Percentiles rank a stretch among this genome's conserved stretches.
Evolutionary conservation across 2,113 vertebrate species (phyloP).

Genomic region (Damaliscus lunatus): DNA sequence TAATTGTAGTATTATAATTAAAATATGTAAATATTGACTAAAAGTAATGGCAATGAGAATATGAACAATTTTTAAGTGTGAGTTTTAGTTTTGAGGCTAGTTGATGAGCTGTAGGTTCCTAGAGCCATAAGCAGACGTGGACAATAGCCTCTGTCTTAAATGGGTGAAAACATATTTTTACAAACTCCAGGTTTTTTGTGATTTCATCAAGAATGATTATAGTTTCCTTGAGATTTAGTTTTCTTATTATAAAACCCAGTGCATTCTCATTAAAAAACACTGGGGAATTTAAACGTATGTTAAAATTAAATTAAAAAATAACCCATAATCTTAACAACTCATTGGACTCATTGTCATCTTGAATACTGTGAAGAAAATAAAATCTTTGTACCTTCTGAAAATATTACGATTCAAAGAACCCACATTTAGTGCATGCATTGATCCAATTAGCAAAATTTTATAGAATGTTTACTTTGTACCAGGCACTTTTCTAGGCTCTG

Average conservation of each 20-base stretch:
- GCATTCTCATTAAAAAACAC: not conserved
- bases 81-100: not conserved
- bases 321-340: not conserved
- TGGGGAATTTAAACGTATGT: not conserved
- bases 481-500: not conserved
- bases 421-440: not conserved
- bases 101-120: not conserved
- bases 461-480: not conserved
- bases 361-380: slow-evolving; percentile 6
- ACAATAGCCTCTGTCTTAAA: not conserved
- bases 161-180: not conserved
- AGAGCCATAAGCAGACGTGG: not conserved
- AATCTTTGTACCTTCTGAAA: not conserved
- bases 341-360: not conserved
- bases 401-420: not conserved
- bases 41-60: not conserved
- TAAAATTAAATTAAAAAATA: not conserved
- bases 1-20: not conserved
- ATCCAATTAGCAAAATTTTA: not conserved
- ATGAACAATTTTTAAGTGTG: not conserved
- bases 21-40: not conserved
- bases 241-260: not conserved
- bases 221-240: not conserved
- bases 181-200: not conserved
- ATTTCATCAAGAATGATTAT: not conserved